Evolutionary conservation across 1,140 invertebrate genomes (phyloP), one percentile per base, ranked within the genome.

Genomic region (Brachionus rotundiformis): DNA sequence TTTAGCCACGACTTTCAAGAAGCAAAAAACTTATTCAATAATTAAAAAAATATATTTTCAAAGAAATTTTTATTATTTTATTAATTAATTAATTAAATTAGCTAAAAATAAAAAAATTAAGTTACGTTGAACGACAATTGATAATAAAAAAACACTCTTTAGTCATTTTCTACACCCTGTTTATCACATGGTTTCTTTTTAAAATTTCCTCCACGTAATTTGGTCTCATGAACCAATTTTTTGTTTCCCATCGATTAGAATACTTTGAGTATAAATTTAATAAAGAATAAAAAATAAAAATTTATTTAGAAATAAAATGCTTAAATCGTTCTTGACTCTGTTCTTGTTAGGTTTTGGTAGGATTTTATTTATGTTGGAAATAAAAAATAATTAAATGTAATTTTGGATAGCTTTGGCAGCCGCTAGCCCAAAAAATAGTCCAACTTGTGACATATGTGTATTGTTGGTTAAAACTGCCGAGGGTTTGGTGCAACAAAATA

Each of bases 391-490:
- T n/a, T 19, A 31, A 33, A 27, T 33, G 29, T 31, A 4, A 29
- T 29, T 41, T 41, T 41, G 39, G n/a, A 29, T 36, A 68, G 63
- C 29, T 68, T 68, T 68, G n/a, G 31, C 29, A 36, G 33, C 29
- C 31, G 63, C 63, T 13, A 68, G 29, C 10, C 63, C 27, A 11
- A 68, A 4, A 68, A 33, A 23, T 16, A 68, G n/a, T 16, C 16
- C 33, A 36, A 31, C 27, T n/a, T 77, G 73, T 59, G 73, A 77
- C n/a, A 33, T 77, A 27, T 77, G 73, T 33, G 27, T 54, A 3
- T 3, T 77, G 1, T 49, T 77, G 7, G 49, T 77, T 4, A 77
- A 29, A 49, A 25, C 23, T 16, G 73, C 73, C 2, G 44, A 77
- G 19, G 25, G 29, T 4, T 10, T 77, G 5, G 49, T 77, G 1